Evolutionary conservation across 2,113 vertebrate species (phyloP).

Genomic region (Lepisosteus osseus): DNA sequence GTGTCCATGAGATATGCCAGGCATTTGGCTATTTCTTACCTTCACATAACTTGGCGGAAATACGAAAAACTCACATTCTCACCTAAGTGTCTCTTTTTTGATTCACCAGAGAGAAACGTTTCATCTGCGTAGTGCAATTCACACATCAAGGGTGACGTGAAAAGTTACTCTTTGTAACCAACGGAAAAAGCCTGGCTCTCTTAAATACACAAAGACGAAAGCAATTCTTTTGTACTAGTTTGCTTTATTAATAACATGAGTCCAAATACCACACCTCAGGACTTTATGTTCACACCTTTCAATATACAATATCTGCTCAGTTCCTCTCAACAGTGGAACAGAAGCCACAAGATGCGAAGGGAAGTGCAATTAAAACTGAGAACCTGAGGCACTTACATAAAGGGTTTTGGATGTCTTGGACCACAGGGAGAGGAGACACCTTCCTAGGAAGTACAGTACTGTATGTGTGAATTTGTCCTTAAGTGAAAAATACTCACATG

Average conservation of each 20-base stretch:
- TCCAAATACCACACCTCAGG: not conserved
- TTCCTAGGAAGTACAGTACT: too few relatives aligned
- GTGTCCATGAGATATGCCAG: not conserved
- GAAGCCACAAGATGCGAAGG: too few relatives aligned
- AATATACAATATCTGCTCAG: too few relatives aligned
- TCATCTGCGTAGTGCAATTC: not conserved
- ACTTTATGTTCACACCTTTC: not conserved
- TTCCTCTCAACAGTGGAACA: too few relatives aligned
- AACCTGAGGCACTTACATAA: too few relatives aligned
- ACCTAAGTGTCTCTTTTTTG: too few relatives aligned
- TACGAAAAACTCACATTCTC: not conserved
- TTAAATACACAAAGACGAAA: not conserved
- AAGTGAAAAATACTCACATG: too few relatives aligned
- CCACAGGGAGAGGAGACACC: too few relatives aligned
- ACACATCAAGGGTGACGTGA: not conserved
- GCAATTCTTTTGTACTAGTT: not conserved
- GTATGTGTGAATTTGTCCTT: too few relatives aligned
- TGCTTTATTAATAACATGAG: not conserved
- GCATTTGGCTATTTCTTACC: not conserved
- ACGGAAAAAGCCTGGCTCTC: conserved; percentile 1
- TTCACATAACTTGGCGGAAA: not conserved
- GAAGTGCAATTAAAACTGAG: too few relatives aligned
- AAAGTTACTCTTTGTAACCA: not conserved
- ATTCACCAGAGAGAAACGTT: too few relatives aligned
- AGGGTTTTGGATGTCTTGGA: too few relatives aligned